These are phyloP conservation scores for Gallinago solitaria DNA, from an alignment of 2,797 vertebrate genomes.

Conservation along the genomic window DNA sequence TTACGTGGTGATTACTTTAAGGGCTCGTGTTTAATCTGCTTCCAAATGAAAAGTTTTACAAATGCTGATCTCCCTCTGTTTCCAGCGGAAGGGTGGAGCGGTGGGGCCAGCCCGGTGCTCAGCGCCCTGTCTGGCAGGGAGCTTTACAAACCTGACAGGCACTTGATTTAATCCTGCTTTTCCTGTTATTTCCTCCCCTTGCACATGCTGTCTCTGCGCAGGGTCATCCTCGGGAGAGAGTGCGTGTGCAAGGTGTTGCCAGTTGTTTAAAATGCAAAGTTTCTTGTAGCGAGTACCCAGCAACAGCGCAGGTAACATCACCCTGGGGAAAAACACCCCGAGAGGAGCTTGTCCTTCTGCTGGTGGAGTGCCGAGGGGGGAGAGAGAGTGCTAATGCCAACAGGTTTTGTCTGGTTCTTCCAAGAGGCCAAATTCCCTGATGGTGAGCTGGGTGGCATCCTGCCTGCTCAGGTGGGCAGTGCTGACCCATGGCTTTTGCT, in stretches of 20 bases:
- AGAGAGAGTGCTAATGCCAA: fast-evolving
- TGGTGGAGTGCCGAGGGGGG: not conserved
- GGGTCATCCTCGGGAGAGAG: not conserved
- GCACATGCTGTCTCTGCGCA: fast-evolving
- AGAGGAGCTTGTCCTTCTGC: not conserved
- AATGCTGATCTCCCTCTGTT: not conserved
- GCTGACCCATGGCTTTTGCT: not conserved
- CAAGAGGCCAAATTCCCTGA: fast-evolving
- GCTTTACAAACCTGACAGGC: fast-evolving
- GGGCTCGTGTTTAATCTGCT: not conserved
- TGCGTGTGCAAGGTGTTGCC: not conserved
- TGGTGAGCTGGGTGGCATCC: not conserved
- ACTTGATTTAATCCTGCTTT: not conserved
- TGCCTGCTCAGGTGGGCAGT: not conserved
- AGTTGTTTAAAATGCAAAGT: not conserved
- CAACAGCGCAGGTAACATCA: fast-evolving
- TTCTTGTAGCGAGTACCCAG: not conserved
- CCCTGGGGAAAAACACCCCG: not conserved
- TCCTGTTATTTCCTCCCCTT: not conserved
- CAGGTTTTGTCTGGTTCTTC: not conserved
- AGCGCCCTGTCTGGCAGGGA: not conserved
- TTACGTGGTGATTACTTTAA: not conserved
- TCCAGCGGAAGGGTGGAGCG: not conserved
- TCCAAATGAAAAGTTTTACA: not conserved
- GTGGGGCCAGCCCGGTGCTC: not conserved